phyloP scores from a whole-genome alignment of 2,888 invertebrate species.

The Morinoia aosen region DNA sequence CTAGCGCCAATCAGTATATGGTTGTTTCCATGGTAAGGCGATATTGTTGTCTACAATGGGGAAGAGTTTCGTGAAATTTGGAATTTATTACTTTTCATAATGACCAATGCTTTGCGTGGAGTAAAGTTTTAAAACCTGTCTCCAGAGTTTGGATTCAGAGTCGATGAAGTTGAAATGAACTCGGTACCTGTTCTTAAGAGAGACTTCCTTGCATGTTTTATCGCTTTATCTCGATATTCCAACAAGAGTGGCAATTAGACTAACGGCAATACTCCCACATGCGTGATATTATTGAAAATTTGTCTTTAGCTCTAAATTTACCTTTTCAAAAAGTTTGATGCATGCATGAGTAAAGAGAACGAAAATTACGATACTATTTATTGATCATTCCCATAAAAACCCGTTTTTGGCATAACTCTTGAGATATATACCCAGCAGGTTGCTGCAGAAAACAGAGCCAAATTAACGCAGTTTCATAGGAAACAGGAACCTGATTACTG shows the following conservation, averaged over 20 bases:
- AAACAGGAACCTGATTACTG: too few relatives aligned
- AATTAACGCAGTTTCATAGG: too few relatives aligned
- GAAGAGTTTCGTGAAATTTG: not conserved
- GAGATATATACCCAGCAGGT: too few relatives aligned
- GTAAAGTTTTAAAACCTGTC: not conserved
- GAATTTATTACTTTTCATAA: not conserved
- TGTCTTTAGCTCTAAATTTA: too few relatives aligned
- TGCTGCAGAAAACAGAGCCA: too few relatives aligned
- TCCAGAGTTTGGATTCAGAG: not conserved
- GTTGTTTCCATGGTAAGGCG: not conserved
- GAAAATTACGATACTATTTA: too few relatives aligned
- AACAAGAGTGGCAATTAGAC: not conserved
- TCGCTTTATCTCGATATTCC: too few relatives aligned
- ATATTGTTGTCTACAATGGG: not conserved
- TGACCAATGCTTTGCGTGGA: not conserved
- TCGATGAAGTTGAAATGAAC: not conserved
- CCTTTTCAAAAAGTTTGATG: too few relatives aligned
- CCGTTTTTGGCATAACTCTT: too few relatives aligned
- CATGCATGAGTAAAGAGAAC: too few relatives aligned
- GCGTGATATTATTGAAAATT: too few relatives aligned
- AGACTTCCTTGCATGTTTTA: not conserved
- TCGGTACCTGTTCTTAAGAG: not conserved
- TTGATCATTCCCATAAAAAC: too few relatives aligned
- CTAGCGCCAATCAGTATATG: not conserved
- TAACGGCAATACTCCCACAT: not conserved